phyloP scores from a whole-genome alignment of 2,113 vertebrate species.

The Stegastes partitus region DNA sequence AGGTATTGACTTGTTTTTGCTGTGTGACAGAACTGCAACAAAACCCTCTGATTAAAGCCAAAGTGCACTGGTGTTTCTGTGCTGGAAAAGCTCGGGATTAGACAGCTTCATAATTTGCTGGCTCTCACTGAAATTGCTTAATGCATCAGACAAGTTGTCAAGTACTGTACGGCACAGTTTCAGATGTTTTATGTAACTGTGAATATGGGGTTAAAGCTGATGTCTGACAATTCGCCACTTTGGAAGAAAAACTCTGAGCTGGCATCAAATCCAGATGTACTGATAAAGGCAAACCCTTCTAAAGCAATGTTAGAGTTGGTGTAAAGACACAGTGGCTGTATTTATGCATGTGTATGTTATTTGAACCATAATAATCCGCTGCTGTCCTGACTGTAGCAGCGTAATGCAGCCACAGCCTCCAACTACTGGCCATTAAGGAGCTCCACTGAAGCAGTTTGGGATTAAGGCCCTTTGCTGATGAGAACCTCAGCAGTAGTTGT shows the following conservation, averaged over 20 bases:
- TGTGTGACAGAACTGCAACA: slow-evolving; percentile 25
- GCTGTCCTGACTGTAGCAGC: neutral
- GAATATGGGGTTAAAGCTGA: neutral
- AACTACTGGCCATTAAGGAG: slow-evolving; percentile 45
- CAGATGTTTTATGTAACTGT: neutral
- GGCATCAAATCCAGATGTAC: slow-evolving; percentile 9
- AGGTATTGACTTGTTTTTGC: slow-evolving; percentile 48
- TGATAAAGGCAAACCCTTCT: neutral
- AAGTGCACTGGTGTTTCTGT: slow-evolving; percentile 13
- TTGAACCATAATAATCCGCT: slow-evolving; percentile 18
- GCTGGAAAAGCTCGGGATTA: slow-evolving; percentile 4
- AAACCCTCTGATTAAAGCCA: slow-evolving; percentile 47
- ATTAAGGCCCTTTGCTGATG: slow-evolving; percentile 39
- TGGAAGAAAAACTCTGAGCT: neutral
- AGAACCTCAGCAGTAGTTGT: slow-evolving; percentile 34
- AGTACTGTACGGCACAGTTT: neutral
- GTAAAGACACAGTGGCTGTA: neutral
- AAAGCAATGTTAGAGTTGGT: too few relatives aligned
- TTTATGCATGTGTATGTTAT: slow-evolving; percentile 7
- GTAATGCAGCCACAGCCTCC: slow-evolving; percentile 25
- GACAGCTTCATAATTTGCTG: slow-evolving; percentile 35
- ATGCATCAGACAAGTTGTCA: slow-evolving; percentile 37
- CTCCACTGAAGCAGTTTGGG: slow-evolving; percentile 39
- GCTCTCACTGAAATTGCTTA: slow-evolving; percentile 7
- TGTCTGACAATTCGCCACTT: slow-evolving; percentile 18